Evolutionary conservation across 2,888 invertebrate genomes (phyloP), one percentile per base, ranked within the genome.

Genomic region (Mechanitis mazaeus): DNA sequence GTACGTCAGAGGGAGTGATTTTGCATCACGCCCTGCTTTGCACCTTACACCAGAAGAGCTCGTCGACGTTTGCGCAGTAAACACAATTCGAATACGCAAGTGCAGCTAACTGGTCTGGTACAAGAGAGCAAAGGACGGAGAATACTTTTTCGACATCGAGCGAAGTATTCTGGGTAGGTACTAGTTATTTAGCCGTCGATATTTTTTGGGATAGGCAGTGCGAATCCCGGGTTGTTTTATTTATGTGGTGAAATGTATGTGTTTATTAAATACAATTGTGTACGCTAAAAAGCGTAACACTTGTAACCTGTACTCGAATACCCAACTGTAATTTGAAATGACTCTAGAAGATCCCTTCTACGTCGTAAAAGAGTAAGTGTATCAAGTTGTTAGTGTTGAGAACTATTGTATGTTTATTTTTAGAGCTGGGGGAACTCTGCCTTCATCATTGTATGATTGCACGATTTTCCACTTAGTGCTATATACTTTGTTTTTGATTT

Each of bases 281-380:
- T 63, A 60, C 63, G 64, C 64, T 66, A 70, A 64, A 68, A 66
- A 64, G 60, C 72, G 70, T 83, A 84, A 79, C 81, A 88, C 87
- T 87, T 76, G 72, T 78, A 77, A 72, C 70, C 71, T 80, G 42
- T 75, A 72, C 67, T 71, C 68, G 74, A 72, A 73, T 69, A 73
- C 71, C 69, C 74, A 75, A 66, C 75, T 85, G 77, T 81, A 86
- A 79, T 91, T 91, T 94, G 95, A 93, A 94, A 98, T 98, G 98
- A 97, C 97, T 93, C 93, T 98, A 91, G 98, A 98, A 93, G 98
- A 98, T 92, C 98, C 98, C 72, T 98, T 98, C 93, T 97, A 98
- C 93, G 97, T 97, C 88, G 98, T 98, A 76, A 97, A 97, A 94
- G 98, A 98, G 98, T 98, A 94, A 96, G 97, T 94, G 64, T 55